phyloP scores from a whole-genome alignment of 2,797 vertebrate genomes.

The Phrynocephalus guinanensis region DNA sequence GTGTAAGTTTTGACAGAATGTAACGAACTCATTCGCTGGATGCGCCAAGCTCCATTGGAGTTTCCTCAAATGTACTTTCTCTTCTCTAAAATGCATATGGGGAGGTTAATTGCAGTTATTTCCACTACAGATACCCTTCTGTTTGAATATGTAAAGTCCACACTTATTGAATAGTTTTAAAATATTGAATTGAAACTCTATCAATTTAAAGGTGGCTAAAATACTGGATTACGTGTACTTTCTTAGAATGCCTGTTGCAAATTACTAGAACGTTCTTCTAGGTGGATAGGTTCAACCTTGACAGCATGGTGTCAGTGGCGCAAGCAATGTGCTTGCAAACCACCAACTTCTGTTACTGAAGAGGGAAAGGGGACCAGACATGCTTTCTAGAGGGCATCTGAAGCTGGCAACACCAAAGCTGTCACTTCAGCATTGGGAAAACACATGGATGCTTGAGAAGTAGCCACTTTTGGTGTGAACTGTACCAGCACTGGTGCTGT shows the following conservation, averaged over 20 bases:
- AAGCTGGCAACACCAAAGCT: neutral
- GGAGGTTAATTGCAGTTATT: neutral
- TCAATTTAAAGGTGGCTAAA: neutral
- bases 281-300: neutral
- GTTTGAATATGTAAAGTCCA: neutral
- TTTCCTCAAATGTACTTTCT: slow-evolving; percentile 1
- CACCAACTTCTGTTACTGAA: neutral
- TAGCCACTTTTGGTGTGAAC: too few species aligned
- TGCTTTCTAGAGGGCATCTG: neutral
- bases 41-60: neutral
- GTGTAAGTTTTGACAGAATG: neutral
- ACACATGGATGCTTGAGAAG: neutral
- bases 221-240: neutral
- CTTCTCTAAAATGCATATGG: neutral
- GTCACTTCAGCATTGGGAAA: neutral
- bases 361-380: rapidly evolving
- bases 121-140: neutral
- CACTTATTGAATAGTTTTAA: neutral
- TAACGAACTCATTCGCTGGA: neutral
- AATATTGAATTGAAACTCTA: too few species aligned
- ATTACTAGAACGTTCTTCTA: neutral
- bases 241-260: neutral
- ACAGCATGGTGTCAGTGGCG: neutral
- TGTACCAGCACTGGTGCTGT: neutral
- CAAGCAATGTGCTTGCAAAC: neutral